A percentile compares a stretch with the other conserved stretches of the same genome.
These are phyloP conservation scores for Ectropis crepuscularia DNA, from an alignment of 2,888 invertebrate species.

Conservation along the genomic window DNA sequence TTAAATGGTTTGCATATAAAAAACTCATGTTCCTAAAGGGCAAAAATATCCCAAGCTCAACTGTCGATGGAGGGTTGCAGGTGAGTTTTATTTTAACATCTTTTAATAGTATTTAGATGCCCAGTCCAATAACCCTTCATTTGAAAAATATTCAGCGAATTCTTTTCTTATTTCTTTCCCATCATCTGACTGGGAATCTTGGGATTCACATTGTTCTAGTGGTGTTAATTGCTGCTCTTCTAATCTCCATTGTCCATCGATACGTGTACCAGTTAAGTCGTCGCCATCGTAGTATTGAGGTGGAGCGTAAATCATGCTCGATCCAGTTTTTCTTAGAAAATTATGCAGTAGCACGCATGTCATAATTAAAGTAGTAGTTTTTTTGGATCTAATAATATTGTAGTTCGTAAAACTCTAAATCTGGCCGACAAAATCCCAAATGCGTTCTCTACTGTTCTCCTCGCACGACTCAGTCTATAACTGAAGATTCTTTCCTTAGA, in stretches of 20 bases:
- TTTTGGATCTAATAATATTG: constrained; percentile 43
- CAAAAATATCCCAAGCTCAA: constrained; percentile 24
- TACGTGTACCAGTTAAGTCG: too few species aligned
- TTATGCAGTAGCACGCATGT: constrained; percentile 45
- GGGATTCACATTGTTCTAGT: too few species aligned
- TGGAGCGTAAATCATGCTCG: too few species aligned
- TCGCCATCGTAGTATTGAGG: too few species aligned
- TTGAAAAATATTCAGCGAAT: constrained; percentile 44
- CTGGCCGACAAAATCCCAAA: constrained; percentile 32
- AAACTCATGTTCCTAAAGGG: constrained; percentile 41
- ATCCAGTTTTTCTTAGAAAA: constrained; percentile 37
- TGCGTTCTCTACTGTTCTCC: constrained; percentile 33
- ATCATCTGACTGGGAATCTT: too few species aligned
- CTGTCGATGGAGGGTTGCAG: constrained; percentile 1
- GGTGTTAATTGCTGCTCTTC: too few species aligned
- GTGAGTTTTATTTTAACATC: constrained; percentile 24
- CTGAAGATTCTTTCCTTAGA: constrained; percentile 29
- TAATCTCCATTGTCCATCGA: too few species aligned
- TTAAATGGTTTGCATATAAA: constrained; percentile 44
- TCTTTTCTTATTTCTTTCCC: constrained; percentile 35
- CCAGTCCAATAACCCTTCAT: constrained; percentile 38
- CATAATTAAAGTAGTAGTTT: constrained; percentile 42
- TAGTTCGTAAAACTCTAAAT: constrained; percentile 29
- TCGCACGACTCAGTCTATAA: constrained; percentile 31
- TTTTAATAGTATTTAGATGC: constrained; percentile 41